These are phyloP conservation scores for Apamea monoglypha DNA, from an alignment of 2,888 invertebrate species.

Conservation along the genomic window DNA sequence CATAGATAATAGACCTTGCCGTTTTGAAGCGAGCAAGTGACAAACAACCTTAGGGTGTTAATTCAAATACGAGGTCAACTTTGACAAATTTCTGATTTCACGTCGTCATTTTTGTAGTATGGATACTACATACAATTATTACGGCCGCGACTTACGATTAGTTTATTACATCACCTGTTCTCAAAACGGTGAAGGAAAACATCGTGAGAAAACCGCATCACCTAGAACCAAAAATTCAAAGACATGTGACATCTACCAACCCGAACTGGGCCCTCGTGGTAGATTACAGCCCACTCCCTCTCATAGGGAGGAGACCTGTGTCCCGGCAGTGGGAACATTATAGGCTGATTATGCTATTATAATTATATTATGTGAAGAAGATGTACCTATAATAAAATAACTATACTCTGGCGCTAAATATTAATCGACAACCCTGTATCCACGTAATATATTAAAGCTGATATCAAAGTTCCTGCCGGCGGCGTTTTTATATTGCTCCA, in stretches of 20 bases:
- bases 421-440: slow-evolving; percentile 41
- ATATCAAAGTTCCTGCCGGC: slow-evolving; percentile 33
- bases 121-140: too few species aligned
- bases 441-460: slow-evolving; percentile 35
- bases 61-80: background rate
- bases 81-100: background rate
- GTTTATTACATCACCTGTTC: too few species aligned
- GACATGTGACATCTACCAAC: too few species aligned
- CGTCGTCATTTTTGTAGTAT: background rate
- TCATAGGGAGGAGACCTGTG: too few species aligned
- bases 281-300: too few species aligned
- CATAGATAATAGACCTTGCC: background rate
- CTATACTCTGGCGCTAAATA: background rate
- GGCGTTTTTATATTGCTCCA: slow-evolving; percentile 48
- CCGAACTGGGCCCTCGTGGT: too few species aligned
- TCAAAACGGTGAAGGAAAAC: too few species aligned
- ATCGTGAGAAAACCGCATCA: too few species aligned
- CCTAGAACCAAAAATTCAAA: too few species aligned
- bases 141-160: too few species aligned
- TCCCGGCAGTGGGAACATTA: too few species aligned
- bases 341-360: too few species aligned
- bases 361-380: background rate
- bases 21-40: background rate
- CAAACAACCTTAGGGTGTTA: background rate
- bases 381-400: background rate